Evolutionary conservation across 1,140 invertebrate genomes (phyloP).

Genomic region (Drosophila ogumai): DNA sequence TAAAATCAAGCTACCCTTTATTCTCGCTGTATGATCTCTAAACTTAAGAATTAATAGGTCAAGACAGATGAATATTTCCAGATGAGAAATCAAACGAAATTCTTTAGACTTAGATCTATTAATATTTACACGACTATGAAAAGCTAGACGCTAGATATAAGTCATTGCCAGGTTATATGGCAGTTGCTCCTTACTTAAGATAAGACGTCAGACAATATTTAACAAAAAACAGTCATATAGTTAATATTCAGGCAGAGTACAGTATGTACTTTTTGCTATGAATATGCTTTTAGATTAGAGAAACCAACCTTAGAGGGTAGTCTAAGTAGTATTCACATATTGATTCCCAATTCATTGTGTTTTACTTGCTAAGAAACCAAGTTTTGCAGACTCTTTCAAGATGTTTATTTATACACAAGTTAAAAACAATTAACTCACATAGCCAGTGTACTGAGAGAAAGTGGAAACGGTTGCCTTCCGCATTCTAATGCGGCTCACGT

Average conservation of each 20-base stretch:
- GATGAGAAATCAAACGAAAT: neutral
- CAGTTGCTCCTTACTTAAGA: neutral
- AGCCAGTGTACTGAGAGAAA: slow-evolving; percentile 31
- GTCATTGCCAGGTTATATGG: neutral
- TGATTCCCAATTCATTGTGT: slow-evolving; percentile 1
- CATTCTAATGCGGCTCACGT: slow-evolving; percentile 44
- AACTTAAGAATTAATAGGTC: slow-evolving; percentile 21
- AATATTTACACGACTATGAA: neutral
- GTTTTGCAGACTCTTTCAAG: neutral
- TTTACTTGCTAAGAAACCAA: neutral
- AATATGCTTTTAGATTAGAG: neutral
- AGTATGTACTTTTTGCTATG: neutral
- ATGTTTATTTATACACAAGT: slow-evolving; percentile 19
- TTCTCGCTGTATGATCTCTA: neutral
- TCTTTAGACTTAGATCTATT: neutral
- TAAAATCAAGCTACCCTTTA: neutral
- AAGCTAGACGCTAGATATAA: neutral
- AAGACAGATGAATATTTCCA: neutral
- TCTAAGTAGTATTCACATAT: neutral
- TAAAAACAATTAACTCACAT: slow-evolving; percentile 41
- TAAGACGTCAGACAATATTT: neutral
- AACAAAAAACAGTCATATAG: neutral
- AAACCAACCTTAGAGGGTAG: neutral
- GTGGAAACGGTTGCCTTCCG: slow-evolving; percentile 34
- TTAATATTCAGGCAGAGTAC: neutral